Evolutionary conservation across 2,888 invertebrate genomes (phyloP).

Genomic region (Andrena dorsata): DNA sequence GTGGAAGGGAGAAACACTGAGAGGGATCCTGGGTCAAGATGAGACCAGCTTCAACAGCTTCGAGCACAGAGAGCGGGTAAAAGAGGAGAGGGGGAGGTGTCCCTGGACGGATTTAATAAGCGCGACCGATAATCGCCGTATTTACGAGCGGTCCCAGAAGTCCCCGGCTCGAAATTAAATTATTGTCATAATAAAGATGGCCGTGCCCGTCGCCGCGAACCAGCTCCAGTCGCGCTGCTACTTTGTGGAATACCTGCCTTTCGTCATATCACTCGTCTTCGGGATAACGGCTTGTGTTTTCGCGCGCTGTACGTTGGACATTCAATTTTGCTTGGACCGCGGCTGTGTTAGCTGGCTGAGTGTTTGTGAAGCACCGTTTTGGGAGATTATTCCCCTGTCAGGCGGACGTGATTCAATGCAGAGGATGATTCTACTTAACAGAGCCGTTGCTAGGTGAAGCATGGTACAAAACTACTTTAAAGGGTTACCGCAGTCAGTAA

Average conservation of each 20-base stretch:
- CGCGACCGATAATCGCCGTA: constrained; percentile 82
- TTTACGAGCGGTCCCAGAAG: constrained; percentile 79
- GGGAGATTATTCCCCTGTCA: neutral
- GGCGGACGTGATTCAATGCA: neutral
- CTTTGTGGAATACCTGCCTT: constrained; percentile 7
- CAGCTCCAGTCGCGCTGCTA: constrained; percentile 16
- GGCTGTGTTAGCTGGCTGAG: neutral
- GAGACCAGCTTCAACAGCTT: constrained; percentile 29
- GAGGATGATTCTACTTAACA: neutral
- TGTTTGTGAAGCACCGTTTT: neutral
- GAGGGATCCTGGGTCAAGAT: constrained; percentile 48
- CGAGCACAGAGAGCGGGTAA: constrained; percentile 16
- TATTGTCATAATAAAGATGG: constrained; percentile 82
- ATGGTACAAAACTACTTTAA: too few relatives aligned
- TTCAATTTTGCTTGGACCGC: neutral
- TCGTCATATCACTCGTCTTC: neutral
- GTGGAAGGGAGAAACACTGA: constrained; percentile 38
- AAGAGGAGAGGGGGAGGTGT: constrained; percentile 30
- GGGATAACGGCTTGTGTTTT: neutral
- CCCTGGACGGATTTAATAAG: constrained; percentile 81
- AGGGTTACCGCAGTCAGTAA: too few relatives aligned
- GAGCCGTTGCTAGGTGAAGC: neutral
- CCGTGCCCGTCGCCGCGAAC: constrained; percentile 39
- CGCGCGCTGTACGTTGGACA: neutral
- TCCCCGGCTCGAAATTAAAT: constrained; percentile 79